Conservation (phyloP, 2,888 invertebrate species). For the Dicranocentrus wangi region DNA sequence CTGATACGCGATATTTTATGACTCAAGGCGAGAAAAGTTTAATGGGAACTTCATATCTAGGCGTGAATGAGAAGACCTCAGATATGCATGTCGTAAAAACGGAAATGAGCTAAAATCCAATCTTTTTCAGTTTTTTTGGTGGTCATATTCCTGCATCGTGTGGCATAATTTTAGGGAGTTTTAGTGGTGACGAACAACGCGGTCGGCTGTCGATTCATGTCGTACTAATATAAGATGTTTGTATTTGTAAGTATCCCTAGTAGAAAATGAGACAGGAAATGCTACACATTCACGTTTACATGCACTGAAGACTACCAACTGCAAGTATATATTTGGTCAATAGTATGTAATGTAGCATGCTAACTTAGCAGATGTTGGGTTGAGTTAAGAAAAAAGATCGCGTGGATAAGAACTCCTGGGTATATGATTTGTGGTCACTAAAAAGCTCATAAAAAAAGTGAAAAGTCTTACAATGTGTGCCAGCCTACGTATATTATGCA, state of each 20-base stretch:
- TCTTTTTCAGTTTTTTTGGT: background rate
- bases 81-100: background rate
- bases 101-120: conserved; percentile 15
- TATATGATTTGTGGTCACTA: conserved; percentile 41
- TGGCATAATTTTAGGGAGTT: no score
- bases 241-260: background rate
- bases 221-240: no score
- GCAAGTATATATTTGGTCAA: background rate
- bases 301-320: background rate
- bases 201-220: no score
- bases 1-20: no score
- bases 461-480: conserved; percentile 23
- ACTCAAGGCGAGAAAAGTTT: no score
- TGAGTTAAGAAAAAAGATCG: conserved; percentile 11
- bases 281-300: background rate
- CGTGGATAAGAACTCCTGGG: conserved; percentile 24
- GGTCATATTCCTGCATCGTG: background rate
- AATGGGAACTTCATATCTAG: no score
- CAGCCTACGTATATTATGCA: conserved; percentile 1
- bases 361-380: no score
- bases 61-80: no score
- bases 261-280: conserved; percentile 25
- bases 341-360: no score
- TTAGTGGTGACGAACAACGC: no score
- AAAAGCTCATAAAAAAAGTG: conserved; percentile 43